A percentile compares a stretch with the other conserved stretches of the same genome.
Evolutionary conservation across 2,888 invertebrate species (phyloP).

Genomic region (Heliconius aoede): DNA sequence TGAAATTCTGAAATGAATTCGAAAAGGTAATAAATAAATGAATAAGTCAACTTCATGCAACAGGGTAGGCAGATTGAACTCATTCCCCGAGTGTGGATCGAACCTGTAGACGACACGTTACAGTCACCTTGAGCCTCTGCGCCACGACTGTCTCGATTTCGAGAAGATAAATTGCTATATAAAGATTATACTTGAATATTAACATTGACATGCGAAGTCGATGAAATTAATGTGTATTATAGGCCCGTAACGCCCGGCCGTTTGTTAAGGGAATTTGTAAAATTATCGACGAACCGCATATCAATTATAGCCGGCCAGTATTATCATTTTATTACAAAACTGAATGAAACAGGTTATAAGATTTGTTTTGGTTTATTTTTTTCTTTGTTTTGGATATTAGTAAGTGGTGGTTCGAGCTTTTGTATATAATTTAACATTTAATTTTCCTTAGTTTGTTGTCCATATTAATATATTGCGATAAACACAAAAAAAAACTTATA

Average conservation of each 20-base stretch:
- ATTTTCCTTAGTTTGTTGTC: neutral
- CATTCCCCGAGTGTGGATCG: no score
- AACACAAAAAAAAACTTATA: neutral
- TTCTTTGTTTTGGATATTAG: constrained; percentile 4
- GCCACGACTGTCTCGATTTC: constrained; percentile 25
- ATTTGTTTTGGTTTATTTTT: neutral
- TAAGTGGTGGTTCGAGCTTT: constrained; percentile 10
- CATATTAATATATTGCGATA: neutral
- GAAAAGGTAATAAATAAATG: constrained; percentile 52
- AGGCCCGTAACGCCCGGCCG: constrained; percentile 71
- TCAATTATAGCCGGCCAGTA: constrained; percentile 63
- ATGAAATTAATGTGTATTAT: constrained; percentile 81
- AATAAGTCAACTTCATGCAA: no score
- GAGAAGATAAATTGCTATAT: constrained; percentile 78
- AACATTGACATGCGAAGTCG: constrained; percentile 78
- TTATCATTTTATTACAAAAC: constrained; percentile 38
- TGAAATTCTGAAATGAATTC: constrained; percentile 58
- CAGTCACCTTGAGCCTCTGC: no score
- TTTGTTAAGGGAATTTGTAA: constrained; percentile 76
- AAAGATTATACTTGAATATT: constrained; percentile 79
- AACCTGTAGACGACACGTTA: no score
- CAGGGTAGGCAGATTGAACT: no score
- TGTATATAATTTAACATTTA: constrained; percentile 5
- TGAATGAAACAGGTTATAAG: constrained; percentile 8
- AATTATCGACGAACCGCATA: constrained; percentile 80